A percentile compares a stretch with the other conserved stretches of the same genome.
phyloP scores from a whole-genome alignment of 2,113 vertebrate species.

The Alethe castanea region DNA sequence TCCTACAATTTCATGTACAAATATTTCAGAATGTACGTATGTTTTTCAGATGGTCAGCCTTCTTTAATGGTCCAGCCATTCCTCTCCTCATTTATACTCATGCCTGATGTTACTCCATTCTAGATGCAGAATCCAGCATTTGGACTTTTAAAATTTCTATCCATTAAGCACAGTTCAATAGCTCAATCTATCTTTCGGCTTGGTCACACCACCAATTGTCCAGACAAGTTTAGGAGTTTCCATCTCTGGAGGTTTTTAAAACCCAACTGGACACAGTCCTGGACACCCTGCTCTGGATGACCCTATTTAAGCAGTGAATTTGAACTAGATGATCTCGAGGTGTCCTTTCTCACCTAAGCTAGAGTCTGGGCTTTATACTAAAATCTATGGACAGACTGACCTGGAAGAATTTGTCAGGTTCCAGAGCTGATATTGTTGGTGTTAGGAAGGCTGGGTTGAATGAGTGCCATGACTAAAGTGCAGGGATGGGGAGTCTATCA shows the following conservation, averaged over 20 bases:
- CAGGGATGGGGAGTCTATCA: accelerated
- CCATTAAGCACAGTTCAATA: not conserved
- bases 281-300: not conserved
- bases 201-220: not conserved
- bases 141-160: not conserved
- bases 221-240: not conserved
- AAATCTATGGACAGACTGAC: not conserved
- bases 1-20: not conserved
- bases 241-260: not conserved
- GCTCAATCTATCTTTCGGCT: not conserved
- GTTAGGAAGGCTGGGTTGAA: not conserved
- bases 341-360: not conserved
- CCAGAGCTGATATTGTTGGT: not conserved
- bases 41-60: not conserved
- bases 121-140: not conserved
- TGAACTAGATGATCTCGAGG: not conserved
- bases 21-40: not conserved
- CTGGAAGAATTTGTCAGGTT: not conserved
- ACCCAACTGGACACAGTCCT: not conserved
- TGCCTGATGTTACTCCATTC: not conserved
- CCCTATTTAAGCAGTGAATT: not conserved
- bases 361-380: not conserved
- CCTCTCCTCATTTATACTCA: not conserved
- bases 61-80: not conserved
- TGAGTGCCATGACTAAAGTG: no score